Conservation (phyloP, 2,888 invertebrate genomes). For the Synergus gifuensis region DNA sequence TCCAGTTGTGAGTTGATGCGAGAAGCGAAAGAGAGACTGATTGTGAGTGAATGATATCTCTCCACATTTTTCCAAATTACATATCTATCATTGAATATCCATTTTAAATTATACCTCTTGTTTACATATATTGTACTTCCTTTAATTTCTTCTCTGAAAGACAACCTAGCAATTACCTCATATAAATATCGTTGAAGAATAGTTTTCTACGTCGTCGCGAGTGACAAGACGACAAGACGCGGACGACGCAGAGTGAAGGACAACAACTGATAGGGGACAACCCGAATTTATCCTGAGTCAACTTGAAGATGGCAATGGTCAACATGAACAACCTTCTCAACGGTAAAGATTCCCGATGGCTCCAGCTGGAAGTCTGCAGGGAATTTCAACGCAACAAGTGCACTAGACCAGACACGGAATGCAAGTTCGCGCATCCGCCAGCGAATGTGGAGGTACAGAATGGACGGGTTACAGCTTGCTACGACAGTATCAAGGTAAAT, state of each 20-base stretch:
- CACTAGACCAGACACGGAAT: constrained; percentile 98
- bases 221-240: constrained; percentile 60
- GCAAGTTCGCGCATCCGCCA: constrained; percentile 99
- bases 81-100: neutral
- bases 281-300: constrained; percentile 44
- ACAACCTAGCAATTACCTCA: constrained; percentile 52
- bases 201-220: constrained; percentile 59
- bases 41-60: neutral
- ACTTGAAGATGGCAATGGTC: constrained; percentile 87
- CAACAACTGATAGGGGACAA: constrained; percentile 50
- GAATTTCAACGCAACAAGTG: constrained; percentile 99
- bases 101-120: neutral
- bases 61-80: neutral
- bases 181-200: constrained; percentile 61
- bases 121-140: neutral
- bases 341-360: constrained; percentile 99
- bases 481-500: constrained; percentile 99
- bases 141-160: neutral
- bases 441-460: constrained; percentile 99
- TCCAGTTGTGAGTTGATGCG: neutral
- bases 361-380: constrained; percentile 99
- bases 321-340: constrained; percentile 98
- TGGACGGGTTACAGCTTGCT: constrained; percentile 99
- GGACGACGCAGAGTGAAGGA: constrained; percentile 56
- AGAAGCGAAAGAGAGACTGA: neutral